phyloP scores from a whole-genome alignment of 2,113 vertebrate species.

The Heteronetta atricapilla region DNA sequence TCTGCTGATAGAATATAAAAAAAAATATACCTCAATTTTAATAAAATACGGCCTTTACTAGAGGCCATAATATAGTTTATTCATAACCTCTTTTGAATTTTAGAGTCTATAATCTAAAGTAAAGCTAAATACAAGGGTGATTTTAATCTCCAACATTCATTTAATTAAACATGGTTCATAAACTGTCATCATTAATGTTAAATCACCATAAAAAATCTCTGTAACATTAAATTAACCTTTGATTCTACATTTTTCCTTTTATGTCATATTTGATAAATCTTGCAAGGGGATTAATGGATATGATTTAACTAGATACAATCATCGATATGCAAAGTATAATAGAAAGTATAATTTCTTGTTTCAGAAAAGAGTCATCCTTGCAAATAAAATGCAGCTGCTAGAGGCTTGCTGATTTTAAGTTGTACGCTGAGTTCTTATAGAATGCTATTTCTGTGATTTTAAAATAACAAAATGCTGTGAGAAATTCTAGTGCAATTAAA shows the following conservation, averaged over 20 bases:
- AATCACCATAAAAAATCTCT: constrained; percentile 7
- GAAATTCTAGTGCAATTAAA: background rate
- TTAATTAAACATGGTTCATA: constrained; percentile 46
- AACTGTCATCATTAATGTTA: constrained; percentile 13
- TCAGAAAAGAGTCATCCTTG: background rate
- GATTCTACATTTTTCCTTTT: constrained; percentile 29
- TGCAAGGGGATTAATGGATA: background rate
- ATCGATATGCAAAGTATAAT: background rate
- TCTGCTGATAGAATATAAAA: background rate
- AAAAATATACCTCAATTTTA: background rate
- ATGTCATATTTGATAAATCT: constrained; percentile 2
- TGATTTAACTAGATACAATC: background rate
- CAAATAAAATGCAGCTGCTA: background rate
- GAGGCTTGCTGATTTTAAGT: background rate
- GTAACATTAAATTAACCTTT: constrained; percentile 44
- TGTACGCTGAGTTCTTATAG: background rate
- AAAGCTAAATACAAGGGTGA: background rate
- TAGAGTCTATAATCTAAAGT: background rate
- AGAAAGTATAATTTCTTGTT: background rate
- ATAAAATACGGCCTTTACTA: background rate
- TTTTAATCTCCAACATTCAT: constrained; percentile 23
- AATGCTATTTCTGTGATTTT: background rate
- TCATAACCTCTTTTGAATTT: background rate
- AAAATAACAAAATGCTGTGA: background rate
- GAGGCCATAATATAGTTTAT: background rate